phyloP scores from a whole-genome alignment of 1,140 invertebrate species.

The Drosophila equinoxialis region DNA sequence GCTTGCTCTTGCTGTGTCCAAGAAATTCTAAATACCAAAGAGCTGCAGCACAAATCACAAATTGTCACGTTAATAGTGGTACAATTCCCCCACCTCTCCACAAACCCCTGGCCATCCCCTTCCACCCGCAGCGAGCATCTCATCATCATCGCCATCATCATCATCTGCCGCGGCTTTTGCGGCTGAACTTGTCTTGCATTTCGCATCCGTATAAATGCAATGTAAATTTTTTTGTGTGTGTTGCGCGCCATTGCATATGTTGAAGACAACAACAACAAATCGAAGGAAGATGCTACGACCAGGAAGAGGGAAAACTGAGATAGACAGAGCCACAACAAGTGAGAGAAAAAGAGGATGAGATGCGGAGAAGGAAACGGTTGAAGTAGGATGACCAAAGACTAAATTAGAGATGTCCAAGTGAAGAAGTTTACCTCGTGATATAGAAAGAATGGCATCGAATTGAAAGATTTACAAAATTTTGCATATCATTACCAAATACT shows the following conservation, averaged over 20 bases:
- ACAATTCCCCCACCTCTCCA: constrained; percentile 28
- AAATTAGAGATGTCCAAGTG: constrained; percentile 10
- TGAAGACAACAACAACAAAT: constrained; percentile 57
- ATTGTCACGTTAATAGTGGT: constrained; percentile 81
- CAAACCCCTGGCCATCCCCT: constrained; percentile 9
- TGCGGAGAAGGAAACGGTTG: not conserved
- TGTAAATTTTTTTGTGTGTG: constrained; percentile 78
- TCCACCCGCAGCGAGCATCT: constrained; percentile 9
- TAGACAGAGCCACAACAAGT: not conserved
- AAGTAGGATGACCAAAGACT: constrained; percentile 5
- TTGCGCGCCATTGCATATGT: constrained; percentile 78
- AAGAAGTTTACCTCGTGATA: not conserved
- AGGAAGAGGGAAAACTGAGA: constrained; percentile 9
- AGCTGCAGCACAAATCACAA: constrained; percentile 76
- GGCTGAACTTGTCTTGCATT: constrained; percentile 55
- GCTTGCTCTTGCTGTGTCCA: constrained; percentile 59
- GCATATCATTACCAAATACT: too few species aligned
- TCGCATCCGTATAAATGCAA: constrained; percentile 79
- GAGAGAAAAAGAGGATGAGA: too few species aligned
- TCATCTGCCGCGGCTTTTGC: not conserved
- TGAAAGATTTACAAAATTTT: not conserved
- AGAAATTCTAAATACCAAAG: constrained; percentile 80
- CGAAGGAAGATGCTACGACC: constrained; percentile 20
- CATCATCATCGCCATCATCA: constrained; percentile 32
- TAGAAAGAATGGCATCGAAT: not conserved